A percentile compares a stretch with the other conserved stretches of the same genome.
Evolutionary conservation across 2,113 vertebrate species (phyloP).

Genomic region (Brachirus orientalis): DNA sequence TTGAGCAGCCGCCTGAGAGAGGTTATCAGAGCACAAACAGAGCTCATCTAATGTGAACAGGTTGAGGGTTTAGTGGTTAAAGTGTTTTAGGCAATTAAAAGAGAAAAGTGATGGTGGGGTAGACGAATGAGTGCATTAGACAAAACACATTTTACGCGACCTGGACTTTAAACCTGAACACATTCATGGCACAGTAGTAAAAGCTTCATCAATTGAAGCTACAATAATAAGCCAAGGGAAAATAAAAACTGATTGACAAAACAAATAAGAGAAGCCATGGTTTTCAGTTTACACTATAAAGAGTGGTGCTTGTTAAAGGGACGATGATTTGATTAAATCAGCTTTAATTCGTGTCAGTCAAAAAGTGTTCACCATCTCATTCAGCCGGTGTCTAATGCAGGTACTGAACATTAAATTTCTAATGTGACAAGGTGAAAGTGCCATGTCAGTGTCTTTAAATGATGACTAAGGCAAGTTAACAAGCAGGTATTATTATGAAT

Average conservation of each 20-base stretch:
- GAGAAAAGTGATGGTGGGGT: constrained; percentile 35
- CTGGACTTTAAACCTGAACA: constrained; percentile 25
- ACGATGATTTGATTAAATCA: constrained; percentile 5
- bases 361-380: background rate
- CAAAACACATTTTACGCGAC: constrained; percentile 41
- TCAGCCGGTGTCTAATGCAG: no score
- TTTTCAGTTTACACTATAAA: background rate
- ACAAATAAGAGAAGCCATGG: background rate
- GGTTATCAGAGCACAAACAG: constrained; percentile 72
- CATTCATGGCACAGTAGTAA: constrained; percentile 25
- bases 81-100: constrained; percentile 70
- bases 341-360: background rate
- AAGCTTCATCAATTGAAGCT: constrained; percentile 21
- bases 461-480: background rate
- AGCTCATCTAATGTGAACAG: constrained; percentile 76
- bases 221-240: constrained; percentile 1
- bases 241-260: background rate
- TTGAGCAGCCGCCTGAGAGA: constrained; percentile 73
- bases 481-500: background rate
- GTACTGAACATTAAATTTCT: background rate
- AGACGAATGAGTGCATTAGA: constrained; percentile 55
- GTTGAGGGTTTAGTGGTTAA: constrained; percentile 61
- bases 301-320: no score
- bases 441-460: background rate
- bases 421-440: background rate